Evolutionary conservation across 2,888 invertebrate genomes (phyloP), one percentile per base, ranked within the genome.

Genomic region (Masnerella sp.): DNA sequence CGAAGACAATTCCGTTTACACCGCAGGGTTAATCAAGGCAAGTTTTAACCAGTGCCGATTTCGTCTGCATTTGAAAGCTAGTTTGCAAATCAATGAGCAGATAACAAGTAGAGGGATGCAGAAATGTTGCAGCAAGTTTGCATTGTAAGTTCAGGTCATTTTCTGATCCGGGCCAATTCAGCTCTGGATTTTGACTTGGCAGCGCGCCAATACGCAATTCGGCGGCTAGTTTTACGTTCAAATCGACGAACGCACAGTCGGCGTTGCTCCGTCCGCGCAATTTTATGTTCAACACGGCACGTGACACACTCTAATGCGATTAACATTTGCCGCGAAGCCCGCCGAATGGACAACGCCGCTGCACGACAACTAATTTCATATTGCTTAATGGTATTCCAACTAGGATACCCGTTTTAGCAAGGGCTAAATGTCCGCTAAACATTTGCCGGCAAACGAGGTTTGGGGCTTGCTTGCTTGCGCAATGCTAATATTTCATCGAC

Each of bases 201-300:
- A n/a, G n/a, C n/a, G n/a, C n/a, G n/a, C n/a, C n/a, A n/a, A n/a
- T n/a, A n/a, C n/a, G n/a, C n/a, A n/a, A n/a, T n/a, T n/a, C n/a
- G n/a, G n/a, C n/a, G n/a, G n/a, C n/a, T n/a, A n/a, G n/a, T n/a
- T n/a, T n/a, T n/a, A n/a, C n/a, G n/a, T n/a, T n/a, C n/a, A n/a
- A n/a, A n/a, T n/a, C n/a, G n/a, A n/a, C 30, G 2, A 8, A 3
- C 8, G 36, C 4, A 11, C 34, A 14, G 14, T 14, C 34, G 14
- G 14, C 15, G 11, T 17, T 17, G 18, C 17, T 12, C 18, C n/a
- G 18, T 17, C 18, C 40, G 38, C 42, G 7, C 42, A 45, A 64
- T 71, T 71, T 71, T 64, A 64, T 64, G 70, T 70, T 58, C 43
- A 25, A 70, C 70, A 64, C 18, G 56, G 47, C 51, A 32, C 54